These are phyloP conservation scores for Bombus cullumanus DNA, from an alignment of 1,140 invertebrate genomes.

Conservation along the genomic window DNA sequence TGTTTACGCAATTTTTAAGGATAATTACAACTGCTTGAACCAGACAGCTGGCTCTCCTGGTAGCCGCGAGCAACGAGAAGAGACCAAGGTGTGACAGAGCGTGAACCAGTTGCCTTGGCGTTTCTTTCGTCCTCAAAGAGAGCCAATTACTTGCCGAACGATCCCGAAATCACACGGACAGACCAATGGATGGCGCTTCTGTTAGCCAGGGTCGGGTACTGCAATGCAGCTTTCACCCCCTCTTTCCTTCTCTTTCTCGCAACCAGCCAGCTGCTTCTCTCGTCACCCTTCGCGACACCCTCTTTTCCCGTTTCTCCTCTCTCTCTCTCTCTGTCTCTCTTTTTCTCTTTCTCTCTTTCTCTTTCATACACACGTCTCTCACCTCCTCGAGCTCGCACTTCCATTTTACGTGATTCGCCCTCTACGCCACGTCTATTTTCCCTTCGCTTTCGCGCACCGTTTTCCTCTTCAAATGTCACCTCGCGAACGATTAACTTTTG, in stretches of 20 bases:
- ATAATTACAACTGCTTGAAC: background rate
- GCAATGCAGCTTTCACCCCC: conserved; percentile 67
- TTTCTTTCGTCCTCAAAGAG: conserved; percentile 49
- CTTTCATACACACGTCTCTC: background rate
- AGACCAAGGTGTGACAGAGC: background rate
- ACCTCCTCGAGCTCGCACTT: conserved; percentile 40
- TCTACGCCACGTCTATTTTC: conserved; percentile 46
- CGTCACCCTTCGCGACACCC: conserved; percentile 16
- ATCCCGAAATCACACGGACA: conserved; percentile 48
- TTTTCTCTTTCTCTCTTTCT: background rate
- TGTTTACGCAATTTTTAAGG: background rate
- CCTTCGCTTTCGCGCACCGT: conserved; percentile 49
- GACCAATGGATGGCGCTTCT: conserved; percentile 61
- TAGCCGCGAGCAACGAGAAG: background rate
- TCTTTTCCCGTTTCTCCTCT: background rate
- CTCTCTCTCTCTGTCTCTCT: background rate
- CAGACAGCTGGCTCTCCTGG: background rate
- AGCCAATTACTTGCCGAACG: conserved; percentile 57
- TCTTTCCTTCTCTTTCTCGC: conserved; percentile 45
- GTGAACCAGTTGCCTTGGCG: background rate
- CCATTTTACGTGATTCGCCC: conserved; percentile 62
- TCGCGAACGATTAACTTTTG: conserved; percentile 68
- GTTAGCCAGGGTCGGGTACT: conserved; percentile 64
- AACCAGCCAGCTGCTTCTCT: background rate
- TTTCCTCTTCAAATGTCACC: conserved; percentile 66